Evolutionary conservation across 2,113 vertebrate genomes (phyloP).

Genomic region (Callithrix jacchus): DNA sequence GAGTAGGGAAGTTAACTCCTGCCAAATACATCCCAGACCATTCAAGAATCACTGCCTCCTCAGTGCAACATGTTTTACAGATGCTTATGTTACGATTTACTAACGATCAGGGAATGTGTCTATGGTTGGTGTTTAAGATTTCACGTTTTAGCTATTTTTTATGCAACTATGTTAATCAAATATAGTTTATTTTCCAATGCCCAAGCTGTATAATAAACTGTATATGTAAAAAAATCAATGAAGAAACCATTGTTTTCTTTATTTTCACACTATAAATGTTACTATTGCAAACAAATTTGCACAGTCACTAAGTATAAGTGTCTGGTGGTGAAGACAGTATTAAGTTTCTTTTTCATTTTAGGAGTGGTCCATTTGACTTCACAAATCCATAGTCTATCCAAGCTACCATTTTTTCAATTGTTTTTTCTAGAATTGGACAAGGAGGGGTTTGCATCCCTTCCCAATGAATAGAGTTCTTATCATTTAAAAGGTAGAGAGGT

Average conservation of each 20-base stretch:
- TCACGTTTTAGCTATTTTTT: background rate
- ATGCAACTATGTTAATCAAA: background rate
- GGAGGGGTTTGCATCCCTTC: background rate
- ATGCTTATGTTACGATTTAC: background rate
- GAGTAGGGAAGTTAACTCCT: background rate
- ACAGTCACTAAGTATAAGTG: background rate
- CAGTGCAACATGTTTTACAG: background rate
- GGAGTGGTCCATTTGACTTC: background rate
- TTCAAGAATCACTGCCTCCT: background rate
- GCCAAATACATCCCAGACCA: background rate
- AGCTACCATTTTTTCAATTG: background rate
- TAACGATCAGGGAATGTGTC: background rate
- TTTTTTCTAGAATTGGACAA: background rate
- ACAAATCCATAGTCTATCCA: background rate
- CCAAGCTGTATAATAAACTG: background rate
- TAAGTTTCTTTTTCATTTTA: background rate
- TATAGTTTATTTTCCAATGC: constrained; percentile 25
- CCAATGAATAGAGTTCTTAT: background rate
- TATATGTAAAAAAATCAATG: background rate
- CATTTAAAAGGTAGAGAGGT: background rate
- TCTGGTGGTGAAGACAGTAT: background rate
- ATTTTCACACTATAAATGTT: background rate
- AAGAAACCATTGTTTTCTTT: background rate
- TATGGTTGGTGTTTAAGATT: background rate
- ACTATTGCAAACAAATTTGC: background rate